These are phyloP conservation scores for Lophius piscatorius DNA, from an alignment of 2,113 vertebrate species.

Conservation along the genomic window DNA sequence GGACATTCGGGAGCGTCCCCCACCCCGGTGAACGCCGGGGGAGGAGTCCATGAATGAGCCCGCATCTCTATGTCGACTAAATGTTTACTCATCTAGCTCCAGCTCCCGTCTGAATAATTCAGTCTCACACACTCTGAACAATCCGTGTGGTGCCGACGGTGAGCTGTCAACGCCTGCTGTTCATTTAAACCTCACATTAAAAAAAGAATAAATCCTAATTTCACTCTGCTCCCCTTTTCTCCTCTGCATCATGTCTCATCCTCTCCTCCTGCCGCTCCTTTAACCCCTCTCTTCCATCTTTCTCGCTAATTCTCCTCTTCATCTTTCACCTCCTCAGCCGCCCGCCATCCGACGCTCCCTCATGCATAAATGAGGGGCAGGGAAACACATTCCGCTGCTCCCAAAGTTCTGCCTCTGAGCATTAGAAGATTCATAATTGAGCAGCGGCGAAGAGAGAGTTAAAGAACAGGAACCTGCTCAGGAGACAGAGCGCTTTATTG, in stretches of 20 bases:
- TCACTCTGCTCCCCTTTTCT: conserved; percentile 24
- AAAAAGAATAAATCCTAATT: conserved; percentile 18
- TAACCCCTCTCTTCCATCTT: neutral
- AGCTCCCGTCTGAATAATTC: conserved; percentile 65
- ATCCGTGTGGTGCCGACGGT: no score
- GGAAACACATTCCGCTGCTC: conserved; percentile 26
- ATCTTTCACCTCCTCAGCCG: conserved; percentile 7
- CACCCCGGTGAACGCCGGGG: conserved; percentile 28
- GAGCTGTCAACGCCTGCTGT: conserved; percentile 52
- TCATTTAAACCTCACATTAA: conserved; percentile 53
- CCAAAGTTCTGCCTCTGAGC: conserved; percentile 36
- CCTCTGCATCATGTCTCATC: conserved; percentile 34
- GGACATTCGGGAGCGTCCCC: no score
- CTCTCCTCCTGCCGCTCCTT: conserved; percentile 6
- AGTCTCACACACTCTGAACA: conserved; percentile 35
- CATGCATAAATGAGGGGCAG: conserved; percentile 47
- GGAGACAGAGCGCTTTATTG: neutral
- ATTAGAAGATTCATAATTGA: conserved; percentile 45
- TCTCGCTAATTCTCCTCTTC: conserved; percentile 39
- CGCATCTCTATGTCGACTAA: conserved; percentile 63
- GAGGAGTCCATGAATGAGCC: conserved; percentile 32
- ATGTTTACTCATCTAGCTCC: conserved; percentile 60
- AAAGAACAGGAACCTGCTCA: conserved; percentile 12
- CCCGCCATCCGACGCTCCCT: conserved; percentile 6
- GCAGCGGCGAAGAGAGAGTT: conserved; percentile 24